Evolutionary conservation across 2,797 vertebrate genomes (phyloP).

Genomic region (Gymnothorax reevesii): DNA sequence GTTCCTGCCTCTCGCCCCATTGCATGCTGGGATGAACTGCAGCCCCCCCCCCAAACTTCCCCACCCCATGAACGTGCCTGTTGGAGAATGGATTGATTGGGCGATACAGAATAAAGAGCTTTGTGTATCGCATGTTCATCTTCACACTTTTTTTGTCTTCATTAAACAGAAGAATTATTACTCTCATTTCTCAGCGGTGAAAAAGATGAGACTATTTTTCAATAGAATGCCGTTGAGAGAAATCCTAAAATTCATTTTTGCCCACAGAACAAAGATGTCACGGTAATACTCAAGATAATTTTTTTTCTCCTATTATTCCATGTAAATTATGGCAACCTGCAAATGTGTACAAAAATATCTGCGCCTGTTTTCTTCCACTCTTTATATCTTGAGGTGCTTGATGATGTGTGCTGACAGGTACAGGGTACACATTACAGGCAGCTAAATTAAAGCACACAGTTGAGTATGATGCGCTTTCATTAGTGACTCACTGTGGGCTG

Average conservation of each 20-base stretch:
- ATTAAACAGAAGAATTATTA: not conserved
- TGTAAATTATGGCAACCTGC: not conserved
- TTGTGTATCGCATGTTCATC: conserved; percentile 8
- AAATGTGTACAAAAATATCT: not conserved
- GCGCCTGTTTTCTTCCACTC: not conserved
- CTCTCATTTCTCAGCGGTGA: not conserved
- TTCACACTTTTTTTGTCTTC: not conserved
- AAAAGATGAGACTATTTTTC: not conserved
- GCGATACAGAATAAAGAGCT: not conserved
- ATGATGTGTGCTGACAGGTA: not conserved
- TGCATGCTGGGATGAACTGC: too few species aligned
- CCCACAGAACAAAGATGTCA: not conserved
- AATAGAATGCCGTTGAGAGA: not conserved
- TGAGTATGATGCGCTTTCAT: not conserved
- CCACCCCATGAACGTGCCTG: too few species aligned
- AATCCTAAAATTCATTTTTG: not conserved
- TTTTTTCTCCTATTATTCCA: not conserved
- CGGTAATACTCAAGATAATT: not conserved
- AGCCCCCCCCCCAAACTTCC: too few species aligned
- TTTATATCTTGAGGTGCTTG: not conserved
- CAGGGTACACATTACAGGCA: not conserved
- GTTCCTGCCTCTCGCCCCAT: too few species aligned
- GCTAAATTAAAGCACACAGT: not conserved
- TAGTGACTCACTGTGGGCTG: not conserved
- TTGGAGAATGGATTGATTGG: too few species aligned